Evolutionary conservation across 2,888 invertebrate genomes (phyloP).

Genomic region (Dryomyza anilis): DNA sequence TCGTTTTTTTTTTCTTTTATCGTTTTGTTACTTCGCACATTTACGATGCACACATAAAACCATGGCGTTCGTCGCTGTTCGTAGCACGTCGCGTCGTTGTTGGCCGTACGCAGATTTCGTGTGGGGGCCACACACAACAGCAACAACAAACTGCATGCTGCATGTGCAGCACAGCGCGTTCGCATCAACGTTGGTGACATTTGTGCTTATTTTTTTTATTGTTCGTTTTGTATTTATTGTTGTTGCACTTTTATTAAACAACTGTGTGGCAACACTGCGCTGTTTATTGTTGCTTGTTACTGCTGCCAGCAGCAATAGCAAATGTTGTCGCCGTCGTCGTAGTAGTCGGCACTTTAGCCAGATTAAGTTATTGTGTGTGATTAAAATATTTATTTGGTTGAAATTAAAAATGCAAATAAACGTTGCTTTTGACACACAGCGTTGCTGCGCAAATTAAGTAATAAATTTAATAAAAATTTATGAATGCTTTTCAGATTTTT

Average conservation of each 20-base stretch:
- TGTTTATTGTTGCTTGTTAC: too few species aligned
- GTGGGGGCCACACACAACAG: not conserved
- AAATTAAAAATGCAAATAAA: constrained; percentile 12
- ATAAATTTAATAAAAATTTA: too few species aligned
- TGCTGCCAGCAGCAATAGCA: too few species aligned
- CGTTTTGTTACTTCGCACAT: not conserved
- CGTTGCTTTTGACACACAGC: not conserved
- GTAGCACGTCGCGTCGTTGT: not conserved
- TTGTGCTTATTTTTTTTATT: not conserved
- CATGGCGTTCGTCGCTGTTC: not conserved
- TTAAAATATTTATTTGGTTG: not conserved
- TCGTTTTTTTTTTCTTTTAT: not conserved
- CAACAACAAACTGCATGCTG: not conserved
- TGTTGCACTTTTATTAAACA: not conserved
- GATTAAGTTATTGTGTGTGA: not conserved
- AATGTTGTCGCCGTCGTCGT: not conserved
- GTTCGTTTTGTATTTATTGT: not conserved
- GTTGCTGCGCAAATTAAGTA: not conserved
- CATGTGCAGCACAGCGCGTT: not conserved
- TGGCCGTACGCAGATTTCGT: not conserved
- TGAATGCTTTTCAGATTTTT: too few species aligned
- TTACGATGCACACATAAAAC: constrained; percentile 4
- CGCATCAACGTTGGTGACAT: not conserved
- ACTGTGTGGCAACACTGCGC: too few species aligned
- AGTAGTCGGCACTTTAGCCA: not conserved